A percentile compares a stretch with the other conserved stretches of the same genome.
phyloP scores from a whole-genome alignment of 2,888 invertebrate genomes.

The Acanthosepion esculentum region DNA sequence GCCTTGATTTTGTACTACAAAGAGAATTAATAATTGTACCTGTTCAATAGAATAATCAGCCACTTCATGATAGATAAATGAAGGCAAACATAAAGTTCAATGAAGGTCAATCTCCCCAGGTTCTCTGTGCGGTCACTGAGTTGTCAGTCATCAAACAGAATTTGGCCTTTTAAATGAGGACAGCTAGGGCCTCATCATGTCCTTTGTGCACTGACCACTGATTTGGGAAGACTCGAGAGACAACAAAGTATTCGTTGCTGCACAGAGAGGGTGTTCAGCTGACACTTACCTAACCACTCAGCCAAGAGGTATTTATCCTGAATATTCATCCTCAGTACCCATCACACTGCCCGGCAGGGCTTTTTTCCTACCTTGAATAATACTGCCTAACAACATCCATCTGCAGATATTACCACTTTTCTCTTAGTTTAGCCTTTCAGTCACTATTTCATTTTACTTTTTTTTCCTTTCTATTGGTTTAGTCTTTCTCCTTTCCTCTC shows the following conservation, averaged over 20 bases:
- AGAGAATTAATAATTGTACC: constrained; percentile 8
- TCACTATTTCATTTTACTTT: background rate
- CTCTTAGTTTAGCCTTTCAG: background rate
- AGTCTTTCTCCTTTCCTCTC: background rate
- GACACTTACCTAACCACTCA: background rate
- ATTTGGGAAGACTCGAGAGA: background rate
- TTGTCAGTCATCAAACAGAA: background rate
- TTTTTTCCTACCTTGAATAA: background rate
- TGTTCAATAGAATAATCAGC: background rate
- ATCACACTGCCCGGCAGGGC: background rate
- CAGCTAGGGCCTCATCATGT: background rate
- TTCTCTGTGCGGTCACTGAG: constrained; percentile 22
- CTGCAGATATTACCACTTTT: background rate
- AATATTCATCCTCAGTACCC: background rate
- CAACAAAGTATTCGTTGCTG: background rate
- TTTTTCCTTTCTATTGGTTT: background rate
- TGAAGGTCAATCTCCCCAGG: constrained; percentile 6
- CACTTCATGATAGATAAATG: background rate
- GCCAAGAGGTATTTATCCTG: background rate
- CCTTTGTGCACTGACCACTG: background rate
- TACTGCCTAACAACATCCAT: background rate
- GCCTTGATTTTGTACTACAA: constrained; percentile 7
- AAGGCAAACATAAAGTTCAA: constrained; percentile 21
- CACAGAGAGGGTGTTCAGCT: background rate
- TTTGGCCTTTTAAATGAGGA: background rate